phyloP scores from a whole-genome alignment of 2,113 vertebrate species.

The Dipodomys stephensi region DNA sequence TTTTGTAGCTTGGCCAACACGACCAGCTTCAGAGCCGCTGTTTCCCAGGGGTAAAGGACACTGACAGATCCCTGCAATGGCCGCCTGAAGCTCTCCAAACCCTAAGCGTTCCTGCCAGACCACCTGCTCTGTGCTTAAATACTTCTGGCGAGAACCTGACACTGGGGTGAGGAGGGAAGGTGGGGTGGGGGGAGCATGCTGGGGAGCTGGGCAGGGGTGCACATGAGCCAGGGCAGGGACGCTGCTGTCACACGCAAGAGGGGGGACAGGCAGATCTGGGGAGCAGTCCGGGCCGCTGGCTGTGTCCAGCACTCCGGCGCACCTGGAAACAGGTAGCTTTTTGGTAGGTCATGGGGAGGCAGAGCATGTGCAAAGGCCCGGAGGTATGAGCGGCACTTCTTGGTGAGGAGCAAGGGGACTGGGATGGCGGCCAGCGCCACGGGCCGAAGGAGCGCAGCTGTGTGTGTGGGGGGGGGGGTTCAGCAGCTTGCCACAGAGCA shows the following conservation, averaged over 20 bases:
- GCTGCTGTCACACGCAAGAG: no score
- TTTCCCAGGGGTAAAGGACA: conserved; percentile 36
- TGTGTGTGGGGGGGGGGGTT: not conserved
- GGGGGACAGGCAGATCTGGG: not conserved
- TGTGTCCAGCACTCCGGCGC: not conserved
- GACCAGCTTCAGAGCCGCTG: conserved; percentile 33
- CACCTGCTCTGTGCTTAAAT: conserved; percentile 28
- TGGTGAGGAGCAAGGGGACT: not conserved
- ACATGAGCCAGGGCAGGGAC: no score
- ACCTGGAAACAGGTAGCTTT: not conserved
- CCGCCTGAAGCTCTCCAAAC: conserved; percentile 47
- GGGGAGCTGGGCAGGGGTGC: no score
- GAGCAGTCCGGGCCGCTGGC: not conserved
- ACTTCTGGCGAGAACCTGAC: conserved; percentile 19
- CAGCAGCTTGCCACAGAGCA: not conserved
- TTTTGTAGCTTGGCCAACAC: conserved; percentile 1
- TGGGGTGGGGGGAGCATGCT: not conserved
- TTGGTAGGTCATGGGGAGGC: fast-evolving
- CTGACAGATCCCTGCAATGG: conserved; percentile 44
- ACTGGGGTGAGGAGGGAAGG: not conserved
- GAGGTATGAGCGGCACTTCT: not conserved
- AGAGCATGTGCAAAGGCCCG: not conserved
- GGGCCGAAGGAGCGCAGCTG: not conserved
- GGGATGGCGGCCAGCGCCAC: not conserved
- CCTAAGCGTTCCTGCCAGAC: conserved; percentile 4